Conservation (phyloP, 2,797 vertebrate genomes). For the Buceros bicornis region DNA sequence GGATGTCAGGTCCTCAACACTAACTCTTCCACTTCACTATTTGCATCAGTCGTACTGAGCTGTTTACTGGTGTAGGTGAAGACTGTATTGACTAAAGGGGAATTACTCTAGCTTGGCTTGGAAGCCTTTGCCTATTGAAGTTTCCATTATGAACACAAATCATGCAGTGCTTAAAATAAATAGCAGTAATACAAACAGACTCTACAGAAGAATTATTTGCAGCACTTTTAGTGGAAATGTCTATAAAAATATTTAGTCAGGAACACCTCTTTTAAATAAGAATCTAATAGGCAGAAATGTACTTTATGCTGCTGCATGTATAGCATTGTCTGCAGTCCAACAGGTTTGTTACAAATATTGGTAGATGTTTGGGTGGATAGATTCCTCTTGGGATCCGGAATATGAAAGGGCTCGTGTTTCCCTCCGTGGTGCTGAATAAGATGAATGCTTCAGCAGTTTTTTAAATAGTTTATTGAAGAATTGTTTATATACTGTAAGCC, state of each 20-base stretch:
- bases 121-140: slow-evolving; percentile 22
- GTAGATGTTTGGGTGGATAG: not conserved
- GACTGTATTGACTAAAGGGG: slow-evolving; percentile 8
- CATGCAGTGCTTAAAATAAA: slow-evolving; percentile 29
- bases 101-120: not conserved
- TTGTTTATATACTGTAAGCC: not conserved
- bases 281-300: not conserved
- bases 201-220: not conserved
- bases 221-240: not conserved
- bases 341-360: not conserved
- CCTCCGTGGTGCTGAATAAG: not conserved
- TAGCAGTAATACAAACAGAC: not conserved
- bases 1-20: not conserved
- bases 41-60: not conserved
- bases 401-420: not conserved
- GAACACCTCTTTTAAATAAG: not conserved
- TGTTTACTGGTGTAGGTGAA: slow-evolving; percentile 2
- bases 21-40: not conserved
- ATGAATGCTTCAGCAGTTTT: not conserved
- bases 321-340: not conserved
- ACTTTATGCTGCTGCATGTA: not conserved
- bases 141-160: slow-evolving; percentile 38
- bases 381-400: not conserved
- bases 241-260: not conserved
- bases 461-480: not conserved